Evolutionary conservation across 2,113 vertebrate genomes (phyloP), one percentile per base, ranked within the genome.

Genomic region (Anolis carolinensis): DNA sequence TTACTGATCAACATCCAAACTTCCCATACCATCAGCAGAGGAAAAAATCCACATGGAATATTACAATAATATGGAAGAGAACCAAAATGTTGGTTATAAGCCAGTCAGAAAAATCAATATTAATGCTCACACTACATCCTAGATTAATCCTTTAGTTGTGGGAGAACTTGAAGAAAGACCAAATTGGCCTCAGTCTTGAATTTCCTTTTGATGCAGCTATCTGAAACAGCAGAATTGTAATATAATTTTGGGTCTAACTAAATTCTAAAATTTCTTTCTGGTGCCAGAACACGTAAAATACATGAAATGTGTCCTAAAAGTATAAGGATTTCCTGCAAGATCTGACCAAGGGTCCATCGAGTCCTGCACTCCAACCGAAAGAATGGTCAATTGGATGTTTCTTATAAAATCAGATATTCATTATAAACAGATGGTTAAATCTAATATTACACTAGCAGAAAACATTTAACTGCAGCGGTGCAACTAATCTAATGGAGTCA

Each of bases 1-100:
- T 86, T 90, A 93, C 91, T 50, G 73, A 92, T 93, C 93, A 90
- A 93, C 90, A 78, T 87, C 87, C 68, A 36, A 34, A 79, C 72
- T 88, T 70, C 87, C 48, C 91, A 85, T 32, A 82, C 81, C 79
- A 93, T 90, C 86, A 75, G 65, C 73, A 16, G 85, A 36, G 90
- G 93, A 5, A 79, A 55, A 81, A 83, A 83, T 78, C 63, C 68
- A 81, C 84, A 84, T 77, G 63, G 73, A 89, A 92, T 87, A 74
- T 89, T 91, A 93, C 75, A 90, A 93, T 87, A 93, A 86, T 89
- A 90, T 88, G 86, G 89, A 71, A 77, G 1, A 82, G 81, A 90
- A 91, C 85, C 80, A 75, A 82, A 89, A 89, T 91, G 93, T 78
- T 48, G 84, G 86, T 90, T 73, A 75, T 81, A 88, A 94, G 74